phyloP scores from a whole-genome alignment of 2,113 vertebrate species.

The Natator depressus region DNA sequence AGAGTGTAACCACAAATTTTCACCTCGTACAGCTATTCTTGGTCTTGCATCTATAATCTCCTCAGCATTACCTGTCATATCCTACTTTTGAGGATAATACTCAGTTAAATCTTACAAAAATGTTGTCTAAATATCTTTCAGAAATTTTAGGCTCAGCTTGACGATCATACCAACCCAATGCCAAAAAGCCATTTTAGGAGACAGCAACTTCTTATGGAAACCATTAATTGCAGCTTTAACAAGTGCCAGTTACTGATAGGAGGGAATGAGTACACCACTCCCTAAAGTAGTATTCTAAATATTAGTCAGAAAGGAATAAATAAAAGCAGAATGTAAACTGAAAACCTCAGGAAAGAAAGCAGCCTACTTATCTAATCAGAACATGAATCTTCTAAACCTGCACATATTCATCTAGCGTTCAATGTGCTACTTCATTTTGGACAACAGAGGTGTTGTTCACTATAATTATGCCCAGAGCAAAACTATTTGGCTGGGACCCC shows the following conservation, averaged over 20 bases:
- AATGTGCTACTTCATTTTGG: neutral
- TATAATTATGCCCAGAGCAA: neutral
- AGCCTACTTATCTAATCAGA: neutral
- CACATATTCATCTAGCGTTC: neutral
- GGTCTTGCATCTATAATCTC: neutral
- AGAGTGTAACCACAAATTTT: constrained; percentile 40
- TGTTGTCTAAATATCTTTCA: neutral
- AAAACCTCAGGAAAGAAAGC: neutral
- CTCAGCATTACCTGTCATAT: neutral
- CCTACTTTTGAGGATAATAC: neutral
- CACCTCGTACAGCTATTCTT: neutral
- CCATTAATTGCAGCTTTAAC: neutral
- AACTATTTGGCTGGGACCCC: neutral
- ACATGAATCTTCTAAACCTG: fast-evolving
- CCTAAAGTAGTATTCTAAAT: neutral
- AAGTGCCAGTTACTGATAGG: neutral
- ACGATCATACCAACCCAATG: neutral
- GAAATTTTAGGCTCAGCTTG: neutral
- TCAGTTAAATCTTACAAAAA: neutral
- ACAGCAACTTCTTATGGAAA: neutral
- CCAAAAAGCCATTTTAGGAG: neutral
- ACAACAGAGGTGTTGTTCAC: neutral
- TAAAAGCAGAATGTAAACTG: neutral
- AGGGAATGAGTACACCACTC: fast-evolving
- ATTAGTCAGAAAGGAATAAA: neutral